Percentiles rank a stretch among this genome's conserved stretches.
Conservation (phyloP, 2,113 vertebrate genomes). For the Lampris megalopsis region DNA sequence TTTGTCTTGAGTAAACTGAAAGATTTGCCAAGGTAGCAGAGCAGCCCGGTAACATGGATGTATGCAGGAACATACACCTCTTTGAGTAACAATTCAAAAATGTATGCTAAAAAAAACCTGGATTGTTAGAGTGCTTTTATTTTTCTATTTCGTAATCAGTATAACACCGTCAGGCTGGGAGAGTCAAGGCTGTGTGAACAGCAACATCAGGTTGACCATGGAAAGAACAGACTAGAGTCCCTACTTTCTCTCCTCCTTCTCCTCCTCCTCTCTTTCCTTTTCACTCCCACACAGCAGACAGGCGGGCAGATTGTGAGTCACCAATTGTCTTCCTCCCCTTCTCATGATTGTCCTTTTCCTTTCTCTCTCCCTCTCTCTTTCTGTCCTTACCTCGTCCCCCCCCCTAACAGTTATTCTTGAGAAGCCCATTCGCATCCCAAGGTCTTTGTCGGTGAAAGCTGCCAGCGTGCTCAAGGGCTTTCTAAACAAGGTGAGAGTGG, state of each 20-base stretch:
- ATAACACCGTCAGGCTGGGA: conserved; percentile 41
- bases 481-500: conserved; percentile 93
- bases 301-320: conserved; percentile 64
- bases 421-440: conserved; percentile 98
- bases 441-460: conserved; percentile 98
- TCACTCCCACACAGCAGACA: conserved; percentile 69
- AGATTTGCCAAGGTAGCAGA: too few relatives aligned
- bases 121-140: conserved; percentile 12
- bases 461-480: conserved; percentile 98
- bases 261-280: conserved; percentile 15
- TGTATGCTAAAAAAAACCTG: conserved; percentile 42
- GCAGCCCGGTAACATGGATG: too few relatives aligned
- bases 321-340: conserved; percentile 47
- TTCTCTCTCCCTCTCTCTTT: conserved; percentile 36
- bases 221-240: conserved; percentile 49
- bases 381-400: conserved; percentile 6
- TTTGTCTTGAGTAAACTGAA: too few relatives aligned
- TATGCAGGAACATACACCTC: too few relatives aligned
- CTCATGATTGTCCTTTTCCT: conserved; percentile 63
- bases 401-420: conserved; percentile 92
- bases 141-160: conserved; percentile 28
- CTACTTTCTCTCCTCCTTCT: conserved; percentile 30
- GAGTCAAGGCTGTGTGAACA: conserved; percentile 59
- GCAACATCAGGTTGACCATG: conserved; percentile 31
- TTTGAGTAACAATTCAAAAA: not conserved